Conservation (phyloP, 2,797 vertebrate genomes). For the Phylloscopus collybita region DNA sequence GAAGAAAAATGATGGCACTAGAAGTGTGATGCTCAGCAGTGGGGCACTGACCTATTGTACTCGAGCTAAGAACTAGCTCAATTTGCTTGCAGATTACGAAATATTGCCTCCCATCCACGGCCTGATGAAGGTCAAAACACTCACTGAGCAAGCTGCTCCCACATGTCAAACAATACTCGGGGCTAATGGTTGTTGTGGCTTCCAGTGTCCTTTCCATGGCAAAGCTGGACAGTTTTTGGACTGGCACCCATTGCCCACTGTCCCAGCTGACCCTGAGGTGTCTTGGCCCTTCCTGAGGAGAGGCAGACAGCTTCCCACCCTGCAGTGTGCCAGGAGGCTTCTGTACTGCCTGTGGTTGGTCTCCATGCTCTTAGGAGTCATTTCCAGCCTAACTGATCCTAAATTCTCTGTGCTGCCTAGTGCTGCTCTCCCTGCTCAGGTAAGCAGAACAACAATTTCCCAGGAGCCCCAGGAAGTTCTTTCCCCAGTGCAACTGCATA, state of each 20-base stretch:
- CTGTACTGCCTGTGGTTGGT: not conserved
- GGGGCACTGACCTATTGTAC: not conserved
- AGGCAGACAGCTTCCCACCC: not conserved
- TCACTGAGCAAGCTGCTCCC: not conserved
- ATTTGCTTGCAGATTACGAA: not conserved
- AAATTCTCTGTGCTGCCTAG: fast-evolving
- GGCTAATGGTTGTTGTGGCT: not conserved
- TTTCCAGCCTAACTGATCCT: not conserved
- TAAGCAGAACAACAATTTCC: not conserved
- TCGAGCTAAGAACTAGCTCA: not conserved
- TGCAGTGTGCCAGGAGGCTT: not conserved
- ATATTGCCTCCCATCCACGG: not conserved
- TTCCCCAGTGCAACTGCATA: not conserved
- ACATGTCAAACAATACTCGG: not conserved
- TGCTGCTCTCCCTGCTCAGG: not conserved
- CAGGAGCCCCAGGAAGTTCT: not conserved
- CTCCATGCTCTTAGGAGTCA: not conserved
- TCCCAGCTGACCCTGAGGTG: not conserved
- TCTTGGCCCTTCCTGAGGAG: not conserved
- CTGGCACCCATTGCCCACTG: not conserved
- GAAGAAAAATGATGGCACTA: not conserved
- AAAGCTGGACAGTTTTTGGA: not conserved
- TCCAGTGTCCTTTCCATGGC: not conserved
- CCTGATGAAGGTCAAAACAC: not conserved
- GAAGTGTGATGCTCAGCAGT: not conserved